phyloP scores from a whole-genome alignment of 2,888 invertebrate species.

The Loripinus fragilis region DNA sequence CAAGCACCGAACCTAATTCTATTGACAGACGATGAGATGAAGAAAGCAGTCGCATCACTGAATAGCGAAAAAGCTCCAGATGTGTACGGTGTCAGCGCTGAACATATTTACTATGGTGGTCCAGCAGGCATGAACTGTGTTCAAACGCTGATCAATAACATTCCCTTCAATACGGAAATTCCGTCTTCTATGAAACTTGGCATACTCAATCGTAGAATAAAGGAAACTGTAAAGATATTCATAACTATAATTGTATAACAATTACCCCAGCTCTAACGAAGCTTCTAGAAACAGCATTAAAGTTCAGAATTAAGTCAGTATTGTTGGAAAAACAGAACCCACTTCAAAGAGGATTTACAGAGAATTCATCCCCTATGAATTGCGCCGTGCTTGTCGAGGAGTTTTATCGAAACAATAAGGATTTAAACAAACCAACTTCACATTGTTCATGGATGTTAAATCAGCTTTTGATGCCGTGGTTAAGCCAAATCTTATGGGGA shows the following conservation, averaged over 20 bases:
- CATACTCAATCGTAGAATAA: constrained; percentile 10
- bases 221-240: constrained; percentile 15
- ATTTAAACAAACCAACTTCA: neutral
- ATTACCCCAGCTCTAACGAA: constrained; percentile 10
- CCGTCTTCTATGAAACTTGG: constrained; percentile 13
- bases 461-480: constrained; percentile 18
- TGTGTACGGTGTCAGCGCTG: constrained; percentile 9
- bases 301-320: neutral
- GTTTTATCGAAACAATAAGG: too few species aligned
- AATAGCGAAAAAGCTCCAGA: constrained; percentile 13
- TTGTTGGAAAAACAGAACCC: constrained; percentile 6
- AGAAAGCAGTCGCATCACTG: neutral
- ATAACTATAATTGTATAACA: constrained; percentile 5
- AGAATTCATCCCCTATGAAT: constrained; percentile 17
- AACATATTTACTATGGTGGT: constrained; percentile 16
- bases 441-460: constrained; percentile 11
- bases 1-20: neutral
- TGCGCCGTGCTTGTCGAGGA: constrained; percentile 17
- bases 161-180: constrained; percentile 1
- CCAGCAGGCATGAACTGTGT: neutral
- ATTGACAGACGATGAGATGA: neutral
- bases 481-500: constrained; percentile 14
- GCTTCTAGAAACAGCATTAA: constrained; percentile 3
- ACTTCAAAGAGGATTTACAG: too few species aligned
- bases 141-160: neutral